phyloP scores from a whole-genome alignment of 2,113 vertebrate species.

The Scophthalmus maximus region DNA sequence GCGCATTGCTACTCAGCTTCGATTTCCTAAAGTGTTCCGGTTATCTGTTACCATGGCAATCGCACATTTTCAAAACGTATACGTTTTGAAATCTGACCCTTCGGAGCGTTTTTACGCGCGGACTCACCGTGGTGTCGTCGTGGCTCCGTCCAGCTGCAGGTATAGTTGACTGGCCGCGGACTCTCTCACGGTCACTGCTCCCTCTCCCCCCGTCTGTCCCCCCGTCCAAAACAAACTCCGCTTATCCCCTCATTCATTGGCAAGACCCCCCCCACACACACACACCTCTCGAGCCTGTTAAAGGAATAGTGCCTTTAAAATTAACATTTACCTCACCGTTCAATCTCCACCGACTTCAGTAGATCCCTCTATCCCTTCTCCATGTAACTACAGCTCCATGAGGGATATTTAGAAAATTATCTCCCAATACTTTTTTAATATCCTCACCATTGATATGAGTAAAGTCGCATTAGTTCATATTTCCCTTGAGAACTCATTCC shows the following conservation, averaged over 20 bases:
- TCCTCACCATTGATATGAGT: too few relatives aligned
- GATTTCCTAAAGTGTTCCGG: too few relatives aligned
- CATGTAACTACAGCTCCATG: too few relatives aligned
- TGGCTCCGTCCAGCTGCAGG: constrained; percentile 41
- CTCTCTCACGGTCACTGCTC: constrained; percentile 52
- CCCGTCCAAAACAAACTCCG: constrained; percentile 72
- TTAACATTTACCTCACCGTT: too few relatives aligned
- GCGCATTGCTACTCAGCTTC: too few relatives aligned
- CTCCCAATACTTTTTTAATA: too few relatives aligned
- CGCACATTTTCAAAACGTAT: too few relatives aligned
- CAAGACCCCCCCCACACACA: constrained; percentile 6
- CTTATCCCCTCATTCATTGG: constrained; percentile 58
- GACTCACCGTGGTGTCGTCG: constrained; percentile 59
- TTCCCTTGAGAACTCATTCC: too few relatives aligned
- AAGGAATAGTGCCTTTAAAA: constrained; percentile 10
- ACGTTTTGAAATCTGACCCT: background rate
- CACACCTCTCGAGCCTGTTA: constrained; percentile 1
- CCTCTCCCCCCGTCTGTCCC: constrained; percentile 50
- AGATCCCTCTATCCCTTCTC: too few relatives aligned
- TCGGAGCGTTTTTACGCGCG: background rate
- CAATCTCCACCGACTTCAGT: too few relatives aligned
- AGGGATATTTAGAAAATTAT: too few relatives aligned
- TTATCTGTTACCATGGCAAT: background rate
- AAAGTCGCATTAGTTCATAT: too few relatives aligned
- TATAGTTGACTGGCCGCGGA: constrained; percentile 24